Evolutionary conservation across 2,888 invertebrate genomes (phyloP).

Genomic region (Peribatodes rhomboidaria): DNA sequence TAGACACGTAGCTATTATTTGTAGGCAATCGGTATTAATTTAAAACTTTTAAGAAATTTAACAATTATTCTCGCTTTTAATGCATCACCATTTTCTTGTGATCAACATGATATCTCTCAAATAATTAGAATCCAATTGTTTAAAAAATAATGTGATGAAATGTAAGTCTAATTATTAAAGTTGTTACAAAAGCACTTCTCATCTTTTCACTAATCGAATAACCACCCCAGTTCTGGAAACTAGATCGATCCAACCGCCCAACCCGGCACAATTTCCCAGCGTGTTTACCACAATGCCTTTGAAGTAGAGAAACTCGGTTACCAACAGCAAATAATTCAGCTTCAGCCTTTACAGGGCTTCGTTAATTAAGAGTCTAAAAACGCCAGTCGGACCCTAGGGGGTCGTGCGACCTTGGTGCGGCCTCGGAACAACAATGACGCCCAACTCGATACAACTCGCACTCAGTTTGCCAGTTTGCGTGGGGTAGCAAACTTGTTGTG

Average conservation of each 20-base stretch:
- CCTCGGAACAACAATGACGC: slow-evolving; percentile 25
- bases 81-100: too few species aligned
- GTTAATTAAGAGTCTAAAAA: slow-evolving; percentile 29
- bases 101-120: too few species aligned
- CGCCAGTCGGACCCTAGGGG: slow-evolving; percentile 17
- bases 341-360: slow-evolving; percentile 8
- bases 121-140: too few species aligned
- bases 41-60: not conserved
- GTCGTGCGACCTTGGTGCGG: slow-evolving; percentile 6
- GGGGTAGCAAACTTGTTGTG: slow-evolving; percentile 17
- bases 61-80: too few species aligned
- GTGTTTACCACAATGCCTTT: not conserved
- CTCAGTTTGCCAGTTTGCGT: slow-evolving; percentile 9
- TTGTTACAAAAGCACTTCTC: not conserved
- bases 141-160: too few species aligned
- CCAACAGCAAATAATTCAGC: slow-evolving; percentile 1
- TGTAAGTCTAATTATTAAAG: too few species aligned
- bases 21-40: not conserved
- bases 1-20: not conserved
- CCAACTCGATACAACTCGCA: slow-evolving; percentile 6
- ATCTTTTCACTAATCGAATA: not conserved
- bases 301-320: slow-evolving; percentile 3
- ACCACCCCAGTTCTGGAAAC: too few species aligned
- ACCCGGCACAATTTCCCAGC: not conserved
- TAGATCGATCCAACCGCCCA: too few species aligned